These are phyloP conservation scores for Hemitrygon akajei DNA, from an alignment of 2,797 vertebrate species.

Conservation along the genomic window DNA sequence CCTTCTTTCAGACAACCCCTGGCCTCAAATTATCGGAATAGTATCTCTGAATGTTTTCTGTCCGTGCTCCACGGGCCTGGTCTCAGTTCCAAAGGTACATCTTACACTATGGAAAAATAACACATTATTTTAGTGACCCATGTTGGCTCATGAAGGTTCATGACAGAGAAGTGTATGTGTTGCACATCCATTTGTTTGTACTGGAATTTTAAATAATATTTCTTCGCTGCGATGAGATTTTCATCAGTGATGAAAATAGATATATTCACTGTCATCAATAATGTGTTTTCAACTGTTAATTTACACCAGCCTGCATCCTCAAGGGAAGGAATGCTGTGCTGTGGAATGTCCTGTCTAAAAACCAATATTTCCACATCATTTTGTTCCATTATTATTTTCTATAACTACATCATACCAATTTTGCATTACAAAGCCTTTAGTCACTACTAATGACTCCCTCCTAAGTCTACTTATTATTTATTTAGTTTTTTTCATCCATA, in stretches of 20 bases:
- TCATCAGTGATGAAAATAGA: neutral
- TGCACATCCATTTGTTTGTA: too few species aligned
- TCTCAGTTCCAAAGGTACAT: too few species aligned
- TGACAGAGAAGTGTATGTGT: too few species aligned
- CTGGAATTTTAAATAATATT: too few species aligned
- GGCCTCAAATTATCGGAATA: too few species aligned
- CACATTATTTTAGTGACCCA: too few species aligned
- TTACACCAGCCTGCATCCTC: neutral
- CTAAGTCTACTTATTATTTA: neutral
- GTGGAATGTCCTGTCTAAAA: neutral
- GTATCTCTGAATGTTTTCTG: too few species aligned
- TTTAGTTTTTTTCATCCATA: neutral
- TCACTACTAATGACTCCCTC: neutral
- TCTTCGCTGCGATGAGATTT: neutral
- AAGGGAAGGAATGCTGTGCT: neutral
- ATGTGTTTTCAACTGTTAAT: neutral
- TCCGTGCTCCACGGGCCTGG: too few species aligned
- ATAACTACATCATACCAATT: neutral
- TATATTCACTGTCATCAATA: neutral
- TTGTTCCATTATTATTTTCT: neutral
- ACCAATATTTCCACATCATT: neutral
- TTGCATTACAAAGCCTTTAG: neutral
- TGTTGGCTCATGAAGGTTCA: too few species aligned
- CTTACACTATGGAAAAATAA: too few species aligned
- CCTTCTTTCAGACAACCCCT: too few species aligned